Evolutionary conservation across 2,888 invertebrate genomes (phyloP), one percentile per base, ranked within the genome.

Genomic region (Zaprionus bogoriensis): DNA sequence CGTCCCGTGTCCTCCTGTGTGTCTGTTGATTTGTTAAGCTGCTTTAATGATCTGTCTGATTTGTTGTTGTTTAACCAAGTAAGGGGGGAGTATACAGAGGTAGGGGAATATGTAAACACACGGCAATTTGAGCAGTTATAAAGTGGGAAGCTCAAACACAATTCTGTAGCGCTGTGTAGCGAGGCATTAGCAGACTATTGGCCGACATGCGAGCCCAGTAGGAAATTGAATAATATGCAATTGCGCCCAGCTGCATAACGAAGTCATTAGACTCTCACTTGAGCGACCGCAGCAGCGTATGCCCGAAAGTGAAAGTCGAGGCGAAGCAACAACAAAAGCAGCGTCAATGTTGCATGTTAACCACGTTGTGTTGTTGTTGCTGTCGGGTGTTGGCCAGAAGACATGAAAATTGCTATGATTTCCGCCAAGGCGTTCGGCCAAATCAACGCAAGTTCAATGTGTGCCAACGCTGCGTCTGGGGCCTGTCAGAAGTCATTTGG

Each of bases 321-420:
- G 17, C 12, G 59, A 41, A 28, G 28, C 17, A 47, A 51, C 22
- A 22, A 45, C 14, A 58, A 23, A n/a, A 25, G 46, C 10, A 30
- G 17, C 30, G 47, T 52, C 39, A 53, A 38, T 10, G 53, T 66
- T 72, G 72, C 47, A 48, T 61, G 72, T 70, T 55, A n/a, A n/a
- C n/a, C n/a, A n/a, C n/a, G 47, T 22, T 30, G 42, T 55, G 23
- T 47, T 30, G 22, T 4, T 27, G 48, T 20, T n/a, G 30, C 14
- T 28, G 20, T 19, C 38, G 48, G 51, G 47, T 47, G n/a, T n/a
- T n/a, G 51, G 58, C 54, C 58, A 59, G 62, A 68, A 73, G 63
- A 74, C 86, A 83, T 52, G 80, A 77, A 82, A 70, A 86, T 75
- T 83, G 77, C 72, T 67, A 80, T 75, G 73, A 74, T 86, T 86